Base-by-base conservation (phyloP, 2,888 invertebrate species). In the Anoncus sp. region DNA sequence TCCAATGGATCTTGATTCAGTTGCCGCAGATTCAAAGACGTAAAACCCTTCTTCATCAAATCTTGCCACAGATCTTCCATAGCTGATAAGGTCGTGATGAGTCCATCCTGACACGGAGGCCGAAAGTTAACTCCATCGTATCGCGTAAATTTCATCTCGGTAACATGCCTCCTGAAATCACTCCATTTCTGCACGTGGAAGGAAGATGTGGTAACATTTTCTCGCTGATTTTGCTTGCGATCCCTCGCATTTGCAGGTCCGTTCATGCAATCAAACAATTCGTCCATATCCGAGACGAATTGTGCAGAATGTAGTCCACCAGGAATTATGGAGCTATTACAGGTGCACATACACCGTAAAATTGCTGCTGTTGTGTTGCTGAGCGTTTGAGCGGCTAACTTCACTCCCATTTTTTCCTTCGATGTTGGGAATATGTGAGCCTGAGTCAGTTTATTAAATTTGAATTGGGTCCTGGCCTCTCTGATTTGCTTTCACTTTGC, bases 331-430 rank as follows among this genome's bases (percentile, higher is more conserved):
- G 7, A 3, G 18, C 16, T 38, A 35, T 38, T 47, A 18, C 12
- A 31, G 3, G 0, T 14, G 20, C 45, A 18, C 3, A 71, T 5
- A 35, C 62, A 49, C 16, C 53, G 18, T 7, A 31, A 31, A 31
- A 31, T 31, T 9, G 49, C 40, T 2, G 67, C 67, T 14, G 51
- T 45, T 1, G 60, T 59, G 3, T 67, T 67, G 43, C 74, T 75
- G 2, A 75, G 35, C 0, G 47, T 12, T 38, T 75, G 60, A 1
- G 67, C 43, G 1, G 74, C 74, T 12, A 22, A 14, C 31, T 67
- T 67, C 1, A 75, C 74, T 10, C 59, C 16, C 67, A 67, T 75
- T 38, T 75, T 75, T 14, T 55, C 69, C 53, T 47, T 60, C 2
- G 43, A 53, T n/a, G 24, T 60, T 10, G 69, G 75, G 14, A 75